phyloP scores from a whole-genome alignment of 2,113 vertebrate species.

The Athene cunicularia region DNA sequence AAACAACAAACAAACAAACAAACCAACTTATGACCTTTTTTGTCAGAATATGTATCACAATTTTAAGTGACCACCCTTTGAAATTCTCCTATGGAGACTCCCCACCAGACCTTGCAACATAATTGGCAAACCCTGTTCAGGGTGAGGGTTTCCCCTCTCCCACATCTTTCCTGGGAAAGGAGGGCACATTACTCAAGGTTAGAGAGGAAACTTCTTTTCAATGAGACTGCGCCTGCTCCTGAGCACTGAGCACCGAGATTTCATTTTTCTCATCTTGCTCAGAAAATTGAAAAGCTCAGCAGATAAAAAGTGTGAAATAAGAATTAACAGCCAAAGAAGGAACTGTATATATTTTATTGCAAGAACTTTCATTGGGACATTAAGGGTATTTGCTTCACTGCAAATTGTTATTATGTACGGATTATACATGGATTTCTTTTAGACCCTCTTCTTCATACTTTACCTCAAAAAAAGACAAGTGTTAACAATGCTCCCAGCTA shows the following conservation, averaged over 20 bases:
- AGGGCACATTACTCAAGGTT: neutral
- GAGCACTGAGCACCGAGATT: neutral
- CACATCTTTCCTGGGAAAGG: neutral
- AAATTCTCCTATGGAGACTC: neutral
- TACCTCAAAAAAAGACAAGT: neutral
- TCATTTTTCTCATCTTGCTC: neutral
- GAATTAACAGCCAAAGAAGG: neutral
- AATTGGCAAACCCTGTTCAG: neutral
- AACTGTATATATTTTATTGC: neutral
- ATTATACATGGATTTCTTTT: neutral
- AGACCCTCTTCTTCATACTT: neutral
- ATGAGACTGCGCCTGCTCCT: neutral
- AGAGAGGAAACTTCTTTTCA: neutral
- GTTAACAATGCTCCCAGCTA: neutral
- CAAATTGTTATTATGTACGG: neutral
- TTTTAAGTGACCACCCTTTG: neutral
- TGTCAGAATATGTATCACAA: neutral
- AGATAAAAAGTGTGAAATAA: conserved; percentile 30
- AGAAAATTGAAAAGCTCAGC: conserved; percentile 19
- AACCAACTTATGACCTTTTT: neutral
- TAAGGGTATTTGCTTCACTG: neutral
- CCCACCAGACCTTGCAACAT: neutral
- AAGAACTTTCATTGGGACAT: neutral
- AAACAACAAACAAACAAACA: neutral
- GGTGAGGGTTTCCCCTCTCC: neutral